Evolutionary conservation across 2,113 vertebrate genomes (phyloP).

Genomic region (Dolichotis patagonum): DNA sequence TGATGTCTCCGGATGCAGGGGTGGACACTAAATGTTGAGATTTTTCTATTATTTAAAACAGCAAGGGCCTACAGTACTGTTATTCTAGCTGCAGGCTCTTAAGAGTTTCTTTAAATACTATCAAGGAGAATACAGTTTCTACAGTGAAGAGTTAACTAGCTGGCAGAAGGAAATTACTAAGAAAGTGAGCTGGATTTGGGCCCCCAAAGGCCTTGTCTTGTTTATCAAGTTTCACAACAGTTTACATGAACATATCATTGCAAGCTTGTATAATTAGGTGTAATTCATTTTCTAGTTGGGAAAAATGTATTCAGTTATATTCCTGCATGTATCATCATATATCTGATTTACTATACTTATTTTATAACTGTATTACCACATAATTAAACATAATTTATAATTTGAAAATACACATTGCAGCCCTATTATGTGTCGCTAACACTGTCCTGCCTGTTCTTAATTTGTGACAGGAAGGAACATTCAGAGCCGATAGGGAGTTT

Average conservation of each 20-base stretch:
- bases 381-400: not conserved
- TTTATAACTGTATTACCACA: not conserved
- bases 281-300: slow-evolving; percentile 15
- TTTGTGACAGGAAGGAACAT: not conserved
- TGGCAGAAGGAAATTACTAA: slow-evolving; percentile 26
- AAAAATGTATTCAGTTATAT: not conserved
- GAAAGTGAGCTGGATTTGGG: slow-evolving; percentile 28
- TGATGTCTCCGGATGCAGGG: not conserved
- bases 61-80: not conserved
- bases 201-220: not conserved
- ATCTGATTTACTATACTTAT: not conserved
- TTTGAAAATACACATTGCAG: not conserved
- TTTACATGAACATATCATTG: not conserved
- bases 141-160: not conserved
- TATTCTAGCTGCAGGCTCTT: not conserved
- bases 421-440: not conserved
- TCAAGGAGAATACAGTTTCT: not conserved
- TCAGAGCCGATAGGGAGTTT: not conserved
- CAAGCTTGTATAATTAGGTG: not conserved
- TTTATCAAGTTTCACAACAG: slow-evolving; percentile 14
- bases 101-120: not conserved
- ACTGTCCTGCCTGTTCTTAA: too few relatives aligned
- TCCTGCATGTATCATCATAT: not conserved
- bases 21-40: not conserved
- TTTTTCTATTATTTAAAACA: slow-evolving; percentile 51